Evolutionary conservation across 2,888 invertebrate genomes (phyloP), one percentile per base, ranked within the genome.

Genomic region (Aspidiotus destructor): DNA sequence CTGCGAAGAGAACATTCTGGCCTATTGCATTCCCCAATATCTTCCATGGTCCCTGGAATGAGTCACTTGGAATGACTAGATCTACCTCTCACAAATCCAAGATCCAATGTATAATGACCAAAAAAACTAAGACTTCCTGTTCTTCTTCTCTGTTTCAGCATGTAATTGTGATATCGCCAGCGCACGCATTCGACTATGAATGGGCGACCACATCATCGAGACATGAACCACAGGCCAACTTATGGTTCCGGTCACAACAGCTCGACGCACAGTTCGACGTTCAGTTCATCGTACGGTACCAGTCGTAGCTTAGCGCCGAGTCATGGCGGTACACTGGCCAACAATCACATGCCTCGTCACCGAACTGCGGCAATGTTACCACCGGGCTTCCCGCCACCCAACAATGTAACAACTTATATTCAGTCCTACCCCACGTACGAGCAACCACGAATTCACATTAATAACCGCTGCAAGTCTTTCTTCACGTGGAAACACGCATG

Each of bases 391-490:
- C 67, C 67, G 60, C 16, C 67, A 44, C 28, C 28, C 28, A 28
- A 28, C 28, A 28, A 28, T 28, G 58, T 60, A 28, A 67, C 67
- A 5, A 57, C 67, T 40, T 67, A 60, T 40, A 67, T 67, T 48
- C 67, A 67, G 40, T 60, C 67, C 28, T 67, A 67, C 58, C 58
- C 67, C 48, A 67, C 67, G n/a, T 67, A 67, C 60, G 67, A 67
- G 44, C 67, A 67, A 42, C 67, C 67, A 13, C 55, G 60, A 60
- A 67, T 67, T 28, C 58, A 60, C 41, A 67, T 67, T 58, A 58
- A 67, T 52, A 67, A 48, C 52, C 57, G 60, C 55, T 67, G 67
- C 48, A 67, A 58, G 44, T 58, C 67, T 40, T 60, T 67, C 16
- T 67, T 16, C 40, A 67, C 67, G 48, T 67, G 67, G 67, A 67